Conservation (phyloP, 2,888 invertebrate genomes). For the Aplocera efformata region DNA sequence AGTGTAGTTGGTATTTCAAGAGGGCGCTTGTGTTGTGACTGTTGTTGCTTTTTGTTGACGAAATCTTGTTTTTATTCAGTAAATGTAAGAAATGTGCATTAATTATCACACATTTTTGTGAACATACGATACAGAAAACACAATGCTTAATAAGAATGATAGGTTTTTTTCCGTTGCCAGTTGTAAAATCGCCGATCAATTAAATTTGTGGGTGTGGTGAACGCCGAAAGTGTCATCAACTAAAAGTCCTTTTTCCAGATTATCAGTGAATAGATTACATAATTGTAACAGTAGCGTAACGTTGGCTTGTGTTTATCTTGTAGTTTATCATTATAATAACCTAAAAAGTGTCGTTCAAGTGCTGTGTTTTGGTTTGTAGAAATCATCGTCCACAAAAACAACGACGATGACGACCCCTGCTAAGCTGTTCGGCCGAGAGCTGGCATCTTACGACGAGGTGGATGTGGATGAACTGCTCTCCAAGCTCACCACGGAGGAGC, state of each 20-base stretch:
- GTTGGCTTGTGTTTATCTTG: background rate
- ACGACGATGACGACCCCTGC: slow-evolving; percentile 95
- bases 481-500: slow-evolving; percentile 96
- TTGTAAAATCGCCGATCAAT: slow-evolving; percentile 38
- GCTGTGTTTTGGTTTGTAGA: slow-evolving; percentile 82
- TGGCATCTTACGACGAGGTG: slow-evolving; percentile 95
- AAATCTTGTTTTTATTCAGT: slow-evolving; percentile 28
- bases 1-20: slow-evolving; percentile 59
- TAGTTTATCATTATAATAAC: slow-evolving; percentile 10
- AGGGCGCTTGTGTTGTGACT: slow-evolving; percentile 45
- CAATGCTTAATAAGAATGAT: background rate
- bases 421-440: slow-evolving; percentile 93
- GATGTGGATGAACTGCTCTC: slow-evolving; percentile 97
- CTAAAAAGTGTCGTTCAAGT: slow-evolving; percentile 29
- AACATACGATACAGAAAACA: background rate
- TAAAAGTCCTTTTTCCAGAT: slow-evolving; percentile 37
- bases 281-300: slow-evolving; percentile 13
- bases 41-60: slow-evolving; percentile 24
- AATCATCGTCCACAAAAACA: slow-evolving; percentile 92
- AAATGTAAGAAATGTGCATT: slow-evolving; percentile 39
- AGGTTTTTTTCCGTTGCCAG: background rate
- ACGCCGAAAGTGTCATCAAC: slow-evolving; percentile 49
- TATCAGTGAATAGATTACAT: slow-evolving; percentile 49
- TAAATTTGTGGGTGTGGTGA: slow-evolving; percentile 67
- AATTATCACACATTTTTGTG: background rate